Base-by-base conservation (phyloP, 2,888 invertebrate genomes). In the Scaptomyza cyrtandrae region DNA sequence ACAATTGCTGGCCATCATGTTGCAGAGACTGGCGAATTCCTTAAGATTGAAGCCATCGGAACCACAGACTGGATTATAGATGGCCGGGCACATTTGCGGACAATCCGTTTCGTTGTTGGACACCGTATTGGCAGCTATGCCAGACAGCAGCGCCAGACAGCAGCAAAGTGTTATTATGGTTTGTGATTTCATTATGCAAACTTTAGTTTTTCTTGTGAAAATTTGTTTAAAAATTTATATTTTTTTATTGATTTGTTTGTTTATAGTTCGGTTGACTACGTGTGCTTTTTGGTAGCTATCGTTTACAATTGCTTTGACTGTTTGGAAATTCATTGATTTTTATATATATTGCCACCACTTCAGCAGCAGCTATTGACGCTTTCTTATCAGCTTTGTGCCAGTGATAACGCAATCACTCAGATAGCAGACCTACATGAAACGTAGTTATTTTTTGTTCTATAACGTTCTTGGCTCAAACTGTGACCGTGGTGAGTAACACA, bases 1-100 rank as follows among this genome's bases (percentile, higher is more conserved):
- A 60, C 91, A 91, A 58, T 91, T 91, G 60, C 70, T 80, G 24
- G 71, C 63, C 53, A 74, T 59, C 5, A 91, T 58, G 24, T 79
- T 74, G 64, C 91, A 91, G 3, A 5, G 9, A 27, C 88, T 91
- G 62, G 68, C 78, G 35, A 91, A 91, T 56, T 90, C 80, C 49
- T 86, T 83, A 41, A 71, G 81, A 16, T 75, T 63, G 33, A 52
- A 67, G 19, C 91, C 91, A 74, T 91, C 82, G 19, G 83, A 73
- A 27, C 77, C 91, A 54, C 91, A 91, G 37, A 84, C 62, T 1
- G 91, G 91, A 4, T 60, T 54, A 50, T 80, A 81, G 19, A 85
- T 45, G 14, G 70, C 60, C 0, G 90, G 79, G 46, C 91, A 91
- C 1, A 90, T 60, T 10, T 64, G 13, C 0, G 89, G 90, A 39